Evolutionary conservation across 92 coral and sea anemone species (phyloP).

Genomic region (Anthopleura xanthogrammica): DNA sequence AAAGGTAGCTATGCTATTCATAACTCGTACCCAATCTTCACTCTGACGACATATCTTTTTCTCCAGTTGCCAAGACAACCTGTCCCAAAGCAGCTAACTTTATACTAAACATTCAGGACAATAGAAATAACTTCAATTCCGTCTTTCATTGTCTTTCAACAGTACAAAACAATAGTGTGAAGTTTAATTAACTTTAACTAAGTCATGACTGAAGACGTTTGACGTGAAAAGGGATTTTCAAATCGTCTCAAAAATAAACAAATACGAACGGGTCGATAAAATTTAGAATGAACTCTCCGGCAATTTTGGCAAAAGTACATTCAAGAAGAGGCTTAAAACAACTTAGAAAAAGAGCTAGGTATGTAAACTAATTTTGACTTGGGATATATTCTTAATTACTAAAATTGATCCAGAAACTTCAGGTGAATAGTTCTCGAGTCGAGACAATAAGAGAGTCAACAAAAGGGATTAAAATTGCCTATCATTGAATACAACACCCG

Average conservation of each 20-base stretch:
- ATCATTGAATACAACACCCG: background rate
- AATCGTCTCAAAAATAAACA: background rate
- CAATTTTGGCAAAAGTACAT: no score
- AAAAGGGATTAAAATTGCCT: conserved; percentile 7
- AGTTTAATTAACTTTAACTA: conserved; percentile 1
- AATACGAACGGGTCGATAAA: background rate
- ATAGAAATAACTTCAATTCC: background rate
- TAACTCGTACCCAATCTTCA: no score
- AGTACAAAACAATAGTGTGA: background rate
- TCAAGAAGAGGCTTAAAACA: background rate
- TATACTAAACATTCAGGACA: background rate
- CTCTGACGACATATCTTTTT: background rate
- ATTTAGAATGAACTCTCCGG: background rate
- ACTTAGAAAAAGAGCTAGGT: no score
- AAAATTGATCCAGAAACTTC: background rate
- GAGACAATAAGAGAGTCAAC: background rate
- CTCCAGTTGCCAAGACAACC: conserved; percentile 1
- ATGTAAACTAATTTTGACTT: background rate
- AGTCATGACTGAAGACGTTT: background rate
- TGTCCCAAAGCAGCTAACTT: background rate
- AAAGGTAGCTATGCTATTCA: no score
- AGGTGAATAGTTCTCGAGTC: background rate
- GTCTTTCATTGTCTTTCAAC: background rate
- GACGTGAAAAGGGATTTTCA: background rate
- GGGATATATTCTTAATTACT: background rate